Evolutionary conservation across 1,140 invertebrate species (phyloP).

Genomic region (Sipha flava): DNA sequence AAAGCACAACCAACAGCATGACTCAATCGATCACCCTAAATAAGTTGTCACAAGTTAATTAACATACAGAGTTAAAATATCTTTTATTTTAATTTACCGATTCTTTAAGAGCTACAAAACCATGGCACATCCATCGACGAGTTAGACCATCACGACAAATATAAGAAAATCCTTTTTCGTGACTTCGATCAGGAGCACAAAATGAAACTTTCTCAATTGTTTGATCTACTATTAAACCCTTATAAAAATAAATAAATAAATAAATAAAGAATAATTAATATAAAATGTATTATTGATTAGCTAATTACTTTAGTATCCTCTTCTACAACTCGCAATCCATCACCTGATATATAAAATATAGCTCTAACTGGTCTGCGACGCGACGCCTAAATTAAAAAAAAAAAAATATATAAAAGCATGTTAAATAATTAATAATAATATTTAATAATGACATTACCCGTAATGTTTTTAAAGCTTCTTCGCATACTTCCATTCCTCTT

Average conservation of each 20-base stretch:
- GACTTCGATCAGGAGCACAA: conserved; percentile 96
- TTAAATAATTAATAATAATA: neutral
- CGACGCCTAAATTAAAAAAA: conserved; percentile 62
- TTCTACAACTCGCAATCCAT: conserved; percentile 94
- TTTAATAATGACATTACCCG: conserved; percentile 54
- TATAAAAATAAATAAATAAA: conserved; percentile 34
- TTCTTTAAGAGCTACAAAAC: conserved; percentile 92
- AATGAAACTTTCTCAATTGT: conserved; percentile 99
- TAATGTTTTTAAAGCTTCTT: conserved; percentile 92
- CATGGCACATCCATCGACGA: conserved; percentile 98
- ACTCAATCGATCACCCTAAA: conserved; percentile 86
- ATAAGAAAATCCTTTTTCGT: conserved; percentile 95
- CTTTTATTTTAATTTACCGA: conserved; percentile 51
- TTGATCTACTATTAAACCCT: conserved; percentile 96
- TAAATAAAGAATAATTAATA: neutral
- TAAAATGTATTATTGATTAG: neutral
- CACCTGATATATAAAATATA: conserved; percentile 91
- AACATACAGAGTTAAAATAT: neutral
- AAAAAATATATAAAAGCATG: neutral
- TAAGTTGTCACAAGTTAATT: conserved; percentile 29
- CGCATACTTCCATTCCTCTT: conserved; percentile 98
- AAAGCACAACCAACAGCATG: conserved; percentile 99
- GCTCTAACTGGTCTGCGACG: conserved; percentile 77
- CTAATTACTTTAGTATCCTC: conserved; percentile 85
- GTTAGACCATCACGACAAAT: conserved; percentile 78